A percentile compares a stretch with the other conserved stretches of the same genome.
These are phyloP conservation scores for Morelia viridis DNA, from an alignment of 2,797 vertebrate genomes.

Conservation along the genomic window DNA sequence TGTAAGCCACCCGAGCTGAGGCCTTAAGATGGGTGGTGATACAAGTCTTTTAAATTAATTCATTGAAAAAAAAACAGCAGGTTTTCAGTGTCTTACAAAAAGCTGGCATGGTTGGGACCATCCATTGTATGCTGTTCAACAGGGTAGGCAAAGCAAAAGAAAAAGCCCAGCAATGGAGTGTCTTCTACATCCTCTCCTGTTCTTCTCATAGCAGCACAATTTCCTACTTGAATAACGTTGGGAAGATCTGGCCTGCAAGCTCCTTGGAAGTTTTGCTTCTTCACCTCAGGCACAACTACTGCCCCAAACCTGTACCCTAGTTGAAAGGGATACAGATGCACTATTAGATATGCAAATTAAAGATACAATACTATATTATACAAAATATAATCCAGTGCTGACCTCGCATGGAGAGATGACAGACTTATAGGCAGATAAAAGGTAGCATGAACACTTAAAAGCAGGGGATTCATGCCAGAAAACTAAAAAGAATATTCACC, in stretches of 20 bases:
- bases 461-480: neutral
- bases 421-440: neutral
- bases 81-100: neutral
- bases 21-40: neutral
- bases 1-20: neutral
- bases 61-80: too few relatives aligned
- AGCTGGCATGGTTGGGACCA: neutral
- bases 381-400: neutral
- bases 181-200: neutral
- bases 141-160: neutral
- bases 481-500: neutral
- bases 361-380: neutral
- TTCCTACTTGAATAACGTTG: neutral
- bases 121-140: neutral
- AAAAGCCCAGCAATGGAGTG: neutral
- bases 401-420: neutral
- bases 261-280: neutral
- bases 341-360: neutral
- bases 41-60: neutral
- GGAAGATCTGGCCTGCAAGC: neutral
- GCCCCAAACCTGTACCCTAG: neutral
- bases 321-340: neutral
- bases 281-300: neutral
- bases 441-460: neutral
- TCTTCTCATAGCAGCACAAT: neutral